Percentiles rank a stretch among this genome's conserved stretches.
Evolutionary conservation across 1,140 invertebrate genomes (phyloP).

Genomic region (Elysia chlorotica): DNA sequence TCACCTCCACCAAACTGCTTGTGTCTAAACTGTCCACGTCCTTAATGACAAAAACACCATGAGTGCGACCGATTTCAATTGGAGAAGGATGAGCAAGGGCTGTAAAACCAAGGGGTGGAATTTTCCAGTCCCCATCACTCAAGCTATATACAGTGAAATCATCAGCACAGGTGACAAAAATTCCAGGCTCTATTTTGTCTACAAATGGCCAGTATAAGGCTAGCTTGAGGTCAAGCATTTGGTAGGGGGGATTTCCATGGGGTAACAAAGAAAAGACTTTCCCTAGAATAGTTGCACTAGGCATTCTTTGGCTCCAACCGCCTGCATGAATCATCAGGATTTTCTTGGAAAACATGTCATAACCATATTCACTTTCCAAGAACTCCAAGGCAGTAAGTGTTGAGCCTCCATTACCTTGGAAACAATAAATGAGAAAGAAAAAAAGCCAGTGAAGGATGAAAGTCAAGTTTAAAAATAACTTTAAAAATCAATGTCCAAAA

Average conservation of each 20-base stretch:
- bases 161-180: slow-evolving; percentile 64
- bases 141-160: slow-evolving; percentile 62
- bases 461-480: neutral
- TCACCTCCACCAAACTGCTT: slow-evolving; percentile 32
- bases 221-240: slow-evolving; percentile 64
- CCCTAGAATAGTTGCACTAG: slow-evolving; percentile 61
- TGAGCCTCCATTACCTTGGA: slow-evolving; percentile 63
- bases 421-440: slow-evolving; percentile 3
- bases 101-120: slow-evolving; percentile 59
- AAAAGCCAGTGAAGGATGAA: neutral
- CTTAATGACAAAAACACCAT: slow-evolving; percentile 64
- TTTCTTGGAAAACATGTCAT: slow-evolving; percentile 45
- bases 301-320: slow-evolving; percentile 64
- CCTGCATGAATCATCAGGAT: slow-evolving; percentile 64
- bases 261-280: slow-evolving; percentile 64
- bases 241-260: slow-evolving; percentile 44
- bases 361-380: slow-evolving; percentile 48
- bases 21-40: slow-evolving; percentile 31
- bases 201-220: slow-evolving; percentile 63
- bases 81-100: slow-evolving; percentile 63
- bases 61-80: slow-evolving; percentile 57
- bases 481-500: neutral
- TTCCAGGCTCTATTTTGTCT: slow-evolving; percentile 59
- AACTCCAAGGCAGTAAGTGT: slow-evolving; percentile 56
- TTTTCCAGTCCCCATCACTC: slow-evolving; percentile 38